phyloP scores from a whole-genome alignment of 1,140 invertebrate genomes.

The Drosophila parabipectinata region DNA sequence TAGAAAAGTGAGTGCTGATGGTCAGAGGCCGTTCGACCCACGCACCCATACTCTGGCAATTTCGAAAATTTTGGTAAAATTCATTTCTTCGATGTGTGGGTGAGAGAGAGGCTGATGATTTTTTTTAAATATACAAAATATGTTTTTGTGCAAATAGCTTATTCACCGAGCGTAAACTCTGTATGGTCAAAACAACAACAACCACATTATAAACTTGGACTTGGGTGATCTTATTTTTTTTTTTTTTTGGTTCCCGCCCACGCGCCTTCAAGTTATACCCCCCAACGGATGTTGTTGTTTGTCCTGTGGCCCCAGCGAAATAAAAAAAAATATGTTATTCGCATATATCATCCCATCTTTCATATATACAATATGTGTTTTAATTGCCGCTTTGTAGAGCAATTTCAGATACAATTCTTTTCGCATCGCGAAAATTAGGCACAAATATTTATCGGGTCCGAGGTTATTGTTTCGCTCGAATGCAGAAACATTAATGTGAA shows the following conservation, averaged over 20 bases:
- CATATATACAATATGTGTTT: constrained; percentile 47
- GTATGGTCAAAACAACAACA: constrained; percentile 20
- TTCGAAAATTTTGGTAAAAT: constrained; percentile 1
- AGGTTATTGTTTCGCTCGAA: constrained; percentile 68
- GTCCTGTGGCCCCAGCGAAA: constrained; percentile 52
- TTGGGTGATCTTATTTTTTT: constrained; percentile 50
- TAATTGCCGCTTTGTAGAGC: constrained; percentile 74
- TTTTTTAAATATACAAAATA: constrained; percentile 50
- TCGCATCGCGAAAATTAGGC: constrained; percentile 50
- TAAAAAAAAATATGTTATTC: constrained; percentile 39
- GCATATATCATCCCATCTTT: constrained; percentile 35
- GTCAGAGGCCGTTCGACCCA: constrained; percentile 79
- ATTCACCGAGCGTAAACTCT: constrained; percentile 58
- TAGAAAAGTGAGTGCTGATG: constrained; percentile 58
- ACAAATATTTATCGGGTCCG: constrained; percentile 50
- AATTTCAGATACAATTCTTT: constrained; percentile 48
- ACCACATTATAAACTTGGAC: constrained; percentile 75
- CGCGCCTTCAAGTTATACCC: constrained; percentile 41
- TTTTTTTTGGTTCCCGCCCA: constrained; percentile 49
- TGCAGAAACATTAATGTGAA: constrained; percentile 55
- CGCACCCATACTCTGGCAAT: constrained; percentile 45
- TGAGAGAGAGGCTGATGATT: constrained; percentile 24
- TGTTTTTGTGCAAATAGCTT: constrained; percentile 74
- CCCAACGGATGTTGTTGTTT: constrained; percentile 62
- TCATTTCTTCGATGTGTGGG: not conserved